Percentiles rank a stretch among this genome's conserved stretches.
phyloP scores from a whole-genome alignment of 2,113 vertebrate species.

The Caranx ignobilis region DNA sequence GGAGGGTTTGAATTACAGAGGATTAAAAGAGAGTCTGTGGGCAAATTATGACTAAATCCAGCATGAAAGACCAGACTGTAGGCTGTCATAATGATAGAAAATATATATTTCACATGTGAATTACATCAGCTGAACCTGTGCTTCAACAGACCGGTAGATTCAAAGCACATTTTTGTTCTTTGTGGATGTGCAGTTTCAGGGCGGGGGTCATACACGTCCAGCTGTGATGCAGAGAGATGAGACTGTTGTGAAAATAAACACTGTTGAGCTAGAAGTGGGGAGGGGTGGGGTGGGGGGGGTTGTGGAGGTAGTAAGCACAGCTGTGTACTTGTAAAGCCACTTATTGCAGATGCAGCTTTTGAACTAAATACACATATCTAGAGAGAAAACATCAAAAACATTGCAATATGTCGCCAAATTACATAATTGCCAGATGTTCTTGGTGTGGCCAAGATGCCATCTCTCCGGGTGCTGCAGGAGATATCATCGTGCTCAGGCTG shows the following conservation, averaged over 20 bases:
- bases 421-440: neutral
- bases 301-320: conserved; percentile 35
- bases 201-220: conserved; percentile 23
- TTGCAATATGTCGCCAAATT: neutral
- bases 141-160: conserved; percentile 19
- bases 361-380: neutral
- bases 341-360: neutral
- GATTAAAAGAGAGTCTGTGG: conserved; percentile 39
- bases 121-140: neutral
- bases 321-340: conserved; percentile 14
- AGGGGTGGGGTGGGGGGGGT: conserved; percentile 13
- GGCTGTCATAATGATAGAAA: conserved; percentile 10
- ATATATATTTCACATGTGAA: conserved; percentile 21
- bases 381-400: neutral
- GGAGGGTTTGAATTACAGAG: conserved; percentile 47
- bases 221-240: conserved; percentile 50
- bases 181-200: conserved; percentile 2
- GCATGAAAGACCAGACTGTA: conserved; percentile 17
- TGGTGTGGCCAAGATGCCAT: neutral
- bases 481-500: conserved; percentile 4
- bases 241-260: conserved; percentile 64
- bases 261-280: neutral
- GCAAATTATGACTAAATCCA: conserved; percentile 37
- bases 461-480: neutral
- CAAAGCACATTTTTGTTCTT: conserved; percentile 18